A percentile compares a stretch with the other conserved stretches of the same genome.
phyloP scores from a whole-genome alignment of 92 coral and sea anemone genomes.

The Diadumene lineata region DNA sequence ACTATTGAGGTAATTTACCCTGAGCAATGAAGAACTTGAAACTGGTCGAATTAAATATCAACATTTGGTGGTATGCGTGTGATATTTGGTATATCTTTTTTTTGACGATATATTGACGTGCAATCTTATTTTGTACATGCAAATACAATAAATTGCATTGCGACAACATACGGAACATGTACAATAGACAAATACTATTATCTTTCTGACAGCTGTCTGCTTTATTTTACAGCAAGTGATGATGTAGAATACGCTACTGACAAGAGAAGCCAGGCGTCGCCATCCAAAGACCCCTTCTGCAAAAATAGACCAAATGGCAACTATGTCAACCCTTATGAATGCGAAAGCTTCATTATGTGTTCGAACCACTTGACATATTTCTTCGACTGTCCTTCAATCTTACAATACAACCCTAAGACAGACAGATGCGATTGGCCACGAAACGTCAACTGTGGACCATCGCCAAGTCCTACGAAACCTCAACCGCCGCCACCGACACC shows the following conservation, averaged over 20 bases:
- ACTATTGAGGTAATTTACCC: no score
- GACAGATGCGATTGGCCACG: conserved; percentile 28
- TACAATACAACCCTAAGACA: conserved; percentile 18
- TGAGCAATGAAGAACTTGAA: no score
- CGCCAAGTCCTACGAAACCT: conserved; percentile 9
- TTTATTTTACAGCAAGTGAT: conserved; percentile 11
- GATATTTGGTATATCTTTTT: no score
- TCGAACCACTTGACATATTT: conserved; percentile 26
- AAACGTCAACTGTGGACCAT: conserved; percentile 21
- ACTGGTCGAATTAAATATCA: no score
- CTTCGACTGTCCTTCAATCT: conserved; percentile 26
- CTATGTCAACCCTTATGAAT: conserved; percentile 18
- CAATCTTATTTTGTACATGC: no score
- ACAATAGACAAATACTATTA: no score
- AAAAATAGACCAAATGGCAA: conserved; percentile 6
- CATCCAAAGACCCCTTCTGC: conserved; percentile 18
- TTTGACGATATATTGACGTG: no score
- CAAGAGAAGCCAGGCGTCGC: neutral
- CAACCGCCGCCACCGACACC: conserved; percentile 5
- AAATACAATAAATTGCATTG: no score
- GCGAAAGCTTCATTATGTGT: conserved; percentile 28
- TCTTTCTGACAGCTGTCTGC: no score
- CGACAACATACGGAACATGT: no score
- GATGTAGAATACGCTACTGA: neutral
- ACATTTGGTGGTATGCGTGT: no score